phyloP scores from a whole-genome alignment of 2,113 vertebrate species.

The Mungos mungo region DNA sequence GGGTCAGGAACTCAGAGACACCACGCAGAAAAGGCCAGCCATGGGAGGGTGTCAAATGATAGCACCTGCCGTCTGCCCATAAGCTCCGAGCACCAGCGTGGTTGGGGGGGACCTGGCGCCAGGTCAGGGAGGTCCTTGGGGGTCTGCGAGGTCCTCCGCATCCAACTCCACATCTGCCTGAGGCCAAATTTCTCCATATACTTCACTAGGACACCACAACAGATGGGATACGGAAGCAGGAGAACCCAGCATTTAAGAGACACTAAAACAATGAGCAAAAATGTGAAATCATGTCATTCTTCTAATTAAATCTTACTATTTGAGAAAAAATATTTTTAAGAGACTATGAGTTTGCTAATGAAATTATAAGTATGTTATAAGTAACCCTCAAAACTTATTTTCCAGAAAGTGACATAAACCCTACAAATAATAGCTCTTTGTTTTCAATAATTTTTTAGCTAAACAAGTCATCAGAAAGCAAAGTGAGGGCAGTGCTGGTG shows the following conservation, averaged over 20 bases:
- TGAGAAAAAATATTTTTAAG: neutral
- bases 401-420: neutral
- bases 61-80: accelerated
- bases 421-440: neutral
- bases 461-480: neutral
- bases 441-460: neutral
- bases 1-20: neutral
- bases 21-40: neutral
- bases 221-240: accelerated
- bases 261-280: neutral
- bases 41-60: accelerated
- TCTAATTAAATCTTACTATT: neutral
- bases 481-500: neutral
- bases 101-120: accelerated
- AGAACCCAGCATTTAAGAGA: neutral
- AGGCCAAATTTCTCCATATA: neutral
- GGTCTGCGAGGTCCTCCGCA: neutral
- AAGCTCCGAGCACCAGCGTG: accelerated
- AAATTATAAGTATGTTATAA: neutral
- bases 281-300: neutral
- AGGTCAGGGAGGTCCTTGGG: neutral
- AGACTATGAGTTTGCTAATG: neutral
- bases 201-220: neutral
- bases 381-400: neutral
- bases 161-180: neutral